Base-by-base conservation (phyloP, 2,113 vertebrate genomes). In the Baryphthengus martii region DNA sequence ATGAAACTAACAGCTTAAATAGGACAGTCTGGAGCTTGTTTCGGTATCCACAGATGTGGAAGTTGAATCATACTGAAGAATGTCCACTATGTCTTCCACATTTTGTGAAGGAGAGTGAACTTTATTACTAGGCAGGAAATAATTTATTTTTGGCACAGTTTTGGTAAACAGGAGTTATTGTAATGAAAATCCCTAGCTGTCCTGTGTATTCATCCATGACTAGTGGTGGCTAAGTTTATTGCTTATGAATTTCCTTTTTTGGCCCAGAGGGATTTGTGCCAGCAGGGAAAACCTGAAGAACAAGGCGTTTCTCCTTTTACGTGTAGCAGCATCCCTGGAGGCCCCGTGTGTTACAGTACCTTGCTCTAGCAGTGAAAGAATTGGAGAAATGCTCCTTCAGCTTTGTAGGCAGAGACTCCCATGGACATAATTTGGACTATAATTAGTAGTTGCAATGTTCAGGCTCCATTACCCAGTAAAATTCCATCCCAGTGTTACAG, bases 381-480 rank as follows among this genome's bases (percentile, higher is more conserved):
- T 10, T 59, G 29, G 28, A 83, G 23, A 87, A 89, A 86, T 40
- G 24, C 16, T 85, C n/a, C 62, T 95, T 91, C 53, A 68, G 25
- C 49, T 82, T 90, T 73, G 61, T 40, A 87, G 73, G 71, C 24
- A 91, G 81, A 82, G 62, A 72, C n/a, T 40, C 87, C 73, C 24
- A 29, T 29, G 49, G 77, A 92, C 49, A 79, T 70, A 82, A 93
- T 76, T 89, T 95, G 70, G 70, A 73, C 90, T 89, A 72, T 62
- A 95, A 95, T 91, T 93, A 72, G 91, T 76, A 75, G 65, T 29
- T 83, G 53, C 13, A 79, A 7, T 83, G 23, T 89, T 93, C 74
- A 83, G 62, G 31, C 40, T 85, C 19, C 35, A 63, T 78, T 82
- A 88, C 42, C 25, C 11, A 26, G 16, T 70, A 63, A 13, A 93